A percentile compares a stretch with the other conserved stretches of the same genome.
These are phyloP conservation scores for Synergus laeviventris DNA, from an alignment of 2,888 invertebrate species.

Conservation along the genomic window DNA sequence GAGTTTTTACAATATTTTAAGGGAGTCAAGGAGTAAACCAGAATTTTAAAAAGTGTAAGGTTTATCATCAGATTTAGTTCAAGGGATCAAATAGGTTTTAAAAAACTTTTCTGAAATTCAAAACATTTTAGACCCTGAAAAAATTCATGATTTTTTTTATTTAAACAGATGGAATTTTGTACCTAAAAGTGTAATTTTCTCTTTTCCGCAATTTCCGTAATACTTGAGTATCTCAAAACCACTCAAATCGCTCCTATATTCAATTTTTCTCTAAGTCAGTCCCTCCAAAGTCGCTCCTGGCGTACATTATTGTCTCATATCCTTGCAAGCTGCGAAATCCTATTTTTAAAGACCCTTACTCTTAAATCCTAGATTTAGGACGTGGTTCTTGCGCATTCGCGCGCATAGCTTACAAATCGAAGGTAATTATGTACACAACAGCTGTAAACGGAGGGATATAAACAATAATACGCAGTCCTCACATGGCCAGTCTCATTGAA, in stretches of 20 bases:
- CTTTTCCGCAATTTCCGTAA: neutral
- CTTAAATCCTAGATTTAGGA: conserved; percentile 41
- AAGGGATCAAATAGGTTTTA: too few relatives aligned
- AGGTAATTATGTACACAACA: conserved; percentile 38
- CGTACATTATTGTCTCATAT: conserved; percentile 48
- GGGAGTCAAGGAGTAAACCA: too few relatives aligned
- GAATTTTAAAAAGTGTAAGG: too few relatives aligned
- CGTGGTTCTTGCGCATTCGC: conserved; percentile 35
- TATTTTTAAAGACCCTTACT: conserved; percentile 38
- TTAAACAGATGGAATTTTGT: neutral
- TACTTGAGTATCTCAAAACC: neutral
- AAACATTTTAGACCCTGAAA: neutral
- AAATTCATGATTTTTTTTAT: neutral
- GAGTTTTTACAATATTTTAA: too few relatives aligned
- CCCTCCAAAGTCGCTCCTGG: neutral
- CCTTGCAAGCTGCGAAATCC: conserved; percentile 46
- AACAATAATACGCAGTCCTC: conserved; percentile 43
- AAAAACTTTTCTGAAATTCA: too few relatives aligned
- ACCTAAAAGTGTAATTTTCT: neutral
- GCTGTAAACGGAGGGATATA: conserved; percentile 34
- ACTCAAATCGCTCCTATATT: neutral
- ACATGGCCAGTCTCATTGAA: conserved; percentile 58
- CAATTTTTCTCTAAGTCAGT: neutral
- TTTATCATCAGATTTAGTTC: too few relatives aligned
- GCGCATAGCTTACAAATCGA: conserved; percentile 28